Conservation (phyloP, 2,113 vertebrate genomes). For the Hylia prasina region DNA sequence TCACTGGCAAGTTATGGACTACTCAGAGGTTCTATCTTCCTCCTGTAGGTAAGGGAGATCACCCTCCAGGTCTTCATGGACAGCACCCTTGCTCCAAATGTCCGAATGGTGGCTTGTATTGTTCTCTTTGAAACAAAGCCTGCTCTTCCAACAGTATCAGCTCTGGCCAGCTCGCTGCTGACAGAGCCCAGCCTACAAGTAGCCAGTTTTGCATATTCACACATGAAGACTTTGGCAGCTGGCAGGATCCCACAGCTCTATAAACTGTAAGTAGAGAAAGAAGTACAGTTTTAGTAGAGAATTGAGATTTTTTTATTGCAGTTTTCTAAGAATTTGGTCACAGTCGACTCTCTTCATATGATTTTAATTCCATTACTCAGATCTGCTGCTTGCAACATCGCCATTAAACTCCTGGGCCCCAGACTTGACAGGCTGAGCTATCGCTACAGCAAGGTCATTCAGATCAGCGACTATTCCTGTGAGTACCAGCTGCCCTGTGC, state of each 20-base stretch:
- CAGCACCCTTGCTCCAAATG: constrained; percentile 71
- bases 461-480: constrained; percentile 72
- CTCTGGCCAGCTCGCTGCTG: constrained; percentile 71
- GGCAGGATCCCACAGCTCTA: constrained; percentile 69
- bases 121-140: constrained; percentile 83
- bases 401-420: constrained; percentile 76
- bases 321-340: not conserved
- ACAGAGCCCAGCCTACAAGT: constrained; percentile 80
- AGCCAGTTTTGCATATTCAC: constrained; percentile 81
- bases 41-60: constrained; percentile 75
- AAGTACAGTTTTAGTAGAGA: not conserved
- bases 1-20: not conserved
- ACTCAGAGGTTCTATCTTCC: not conserved
- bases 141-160: constrained; percentile 68
- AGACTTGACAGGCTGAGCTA: constrained; percentile 73
- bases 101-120: constrained; percentile 81
- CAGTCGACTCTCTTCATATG: not conserved
- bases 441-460: constrained; percentile 79
- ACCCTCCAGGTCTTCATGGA: constrained; percentile 79
- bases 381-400: constrained; percentile 79
- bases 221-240: constrained; percentile 79
- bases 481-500: constrained; percentile 31
- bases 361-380: constrained; percentile 52
- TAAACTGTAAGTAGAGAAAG: constrained; percentile 74
- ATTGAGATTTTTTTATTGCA: not conserved